A percentile compares a stretch with the other conserved stretches of the same genome.
Conservation (phyloP, 1,140 invertebrate species). For the Drosophila truncata region DNA sequence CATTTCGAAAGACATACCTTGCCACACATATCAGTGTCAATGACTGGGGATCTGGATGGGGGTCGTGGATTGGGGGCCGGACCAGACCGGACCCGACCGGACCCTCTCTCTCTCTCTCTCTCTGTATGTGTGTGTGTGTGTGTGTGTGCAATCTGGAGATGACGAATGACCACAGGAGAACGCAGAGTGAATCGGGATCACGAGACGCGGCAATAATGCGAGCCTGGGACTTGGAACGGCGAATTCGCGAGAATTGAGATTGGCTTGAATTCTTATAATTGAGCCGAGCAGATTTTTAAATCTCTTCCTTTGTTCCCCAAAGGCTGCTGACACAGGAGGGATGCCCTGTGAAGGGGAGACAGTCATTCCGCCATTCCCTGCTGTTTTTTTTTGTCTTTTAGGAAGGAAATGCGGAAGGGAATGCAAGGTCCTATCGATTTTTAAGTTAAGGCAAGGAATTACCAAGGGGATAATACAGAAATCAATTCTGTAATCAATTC, state of each 20-base stretch:
- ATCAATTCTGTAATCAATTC: neutral
- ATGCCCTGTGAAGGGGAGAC: neutral
- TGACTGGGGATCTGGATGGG: constrained; percentile 48
- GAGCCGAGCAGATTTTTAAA: constrained; percentile 74
- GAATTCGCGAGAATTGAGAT: constrained; percentile 71
- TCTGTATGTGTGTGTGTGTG: neutral
- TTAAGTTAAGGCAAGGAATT: neutral
- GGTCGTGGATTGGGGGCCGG: constrained; percentile 20
- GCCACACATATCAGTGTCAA: constrained; percentile 76
- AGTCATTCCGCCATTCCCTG: neutral
- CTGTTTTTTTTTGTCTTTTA: neutral
- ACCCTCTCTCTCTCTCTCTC: neutral
- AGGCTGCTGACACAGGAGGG: neutral
- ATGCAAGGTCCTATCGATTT: neutral
- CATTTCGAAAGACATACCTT: constrained; percentile 78
- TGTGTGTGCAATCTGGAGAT: constrained; percentile 65
- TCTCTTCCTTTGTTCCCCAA: constrained; percentile 30
- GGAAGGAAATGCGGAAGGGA: constrained; percentile 7
- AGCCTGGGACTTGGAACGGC: constrained; percentile 9
- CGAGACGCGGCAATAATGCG: constrained; percentile 67
- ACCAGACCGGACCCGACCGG: constrained; percentile 4
- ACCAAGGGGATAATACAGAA: neutral
- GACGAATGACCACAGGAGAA: constrained; percentile 77
- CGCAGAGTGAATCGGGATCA: constrained; percentile 70
- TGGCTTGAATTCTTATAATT: constrained; percentile 79